phyloP scores from a whole-genome alignment of 2,888 invertebrate genomes.

The Meganola albula region DNA sequence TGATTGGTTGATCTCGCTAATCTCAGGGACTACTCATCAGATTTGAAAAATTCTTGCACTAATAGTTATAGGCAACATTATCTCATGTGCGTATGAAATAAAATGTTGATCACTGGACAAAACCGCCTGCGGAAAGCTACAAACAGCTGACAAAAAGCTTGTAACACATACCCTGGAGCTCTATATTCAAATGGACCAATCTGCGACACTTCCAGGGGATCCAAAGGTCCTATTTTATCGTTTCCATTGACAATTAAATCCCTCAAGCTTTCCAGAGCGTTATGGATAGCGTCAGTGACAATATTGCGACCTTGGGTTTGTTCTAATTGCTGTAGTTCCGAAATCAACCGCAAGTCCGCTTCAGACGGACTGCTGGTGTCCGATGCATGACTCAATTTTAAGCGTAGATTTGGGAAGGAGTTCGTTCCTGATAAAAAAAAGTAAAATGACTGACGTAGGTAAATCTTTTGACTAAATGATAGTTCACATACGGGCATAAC shows the following conservation, averaged over 20 bases:
- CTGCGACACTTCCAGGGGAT: slow-evolving; percentile 33
- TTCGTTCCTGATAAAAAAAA: too few relatives aligned
- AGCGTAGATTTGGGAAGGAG: slow-evolving; percentile 11
- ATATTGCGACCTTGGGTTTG: slow-evolving; percentile 21
- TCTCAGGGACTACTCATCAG: too few relatives aligned
- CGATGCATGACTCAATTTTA: slow-evolving; percentile 16
- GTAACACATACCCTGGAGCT: slow-evolving; percentile 31
- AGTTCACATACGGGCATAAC: too few relatives aligned
- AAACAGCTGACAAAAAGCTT: too few relatives aligned
- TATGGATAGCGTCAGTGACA: slow-evolving; percentile 27
- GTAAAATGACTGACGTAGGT: too few relatives aligned
- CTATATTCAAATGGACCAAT: slow-evolving; percentile 34
- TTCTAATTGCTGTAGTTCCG: slow-evolving; percentile 8
- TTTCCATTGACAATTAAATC: slow-evolving; percentile 44
- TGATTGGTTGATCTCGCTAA: too few relatives aligned
- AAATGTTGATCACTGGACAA: too few relatives aligned
- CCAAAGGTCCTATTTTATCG: slow-evolving; percentile 39
- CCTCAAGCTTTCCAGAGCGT: slow-evolving; percentile 36
- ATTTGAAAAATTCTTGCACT: too few relatives aligned
- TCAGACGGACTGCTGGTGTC: slow-evolving; percentile 11
- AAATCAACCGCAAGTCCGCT: slow-evolving; percentile 14
- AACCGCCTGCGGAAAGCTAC: too few relatives aligned
- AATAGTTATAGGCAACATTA: too few relatives aligned
- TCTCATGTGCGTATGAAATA: too few relatives aligned
- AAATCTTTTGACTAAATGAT: too few relatives aligned